Base-by-base conservation (phyloP, 2,797 vertebrate genomes). In the Centroberyx gerrardi region DNA sequence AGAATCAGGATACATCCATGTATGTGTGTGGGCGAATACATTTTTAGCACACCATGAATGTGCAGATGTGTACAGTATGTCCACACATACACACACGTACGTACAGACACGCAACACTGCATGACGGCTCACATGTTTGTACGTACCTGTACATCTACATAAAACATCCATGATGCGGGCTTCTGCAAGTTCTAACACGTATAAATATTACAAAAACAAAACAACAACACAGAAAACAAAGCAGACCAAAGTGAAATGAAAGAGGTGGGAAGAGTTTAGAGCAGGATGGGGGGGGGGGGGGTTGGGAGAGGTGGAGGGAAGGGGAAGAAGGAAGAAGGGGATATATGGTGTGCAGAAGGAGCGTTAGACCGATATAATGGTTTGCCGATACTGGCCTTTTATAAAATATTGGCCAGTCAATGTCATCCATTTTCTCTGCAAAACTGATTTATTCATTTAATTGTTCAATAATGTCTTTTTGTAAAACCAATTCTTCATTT, bases 181-280 rank as follows among this genome's bases (percentile, higher is more conserved):
- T 90, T 94, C 92, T 87, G 90, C 81, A 74, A 81, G 85, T 92
- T 94, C 87, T 86, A 94, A 92, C 90, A 87, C 78, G 87, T 86
- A 93, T 94, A 95, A 96, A 95, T 95, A 94, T 94, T 83, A 88
- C 62, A 90, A 90, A 91, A 92, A 77, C 80, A 87, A 79, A 72
- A 88, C 56, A 81, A 81, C 64, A 44, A 82, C 60, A 78, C 44
- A 66, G 74, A 87, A 77, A 82, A 80, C 74, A 76, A 89, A 77
- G 75, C 56, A 63, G 52, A 80, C 7, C 22, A 78, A 64, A 79
- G 61, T 29, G 27, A 73, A 65, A 60, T 1, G 28, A 52, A 55
- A 63, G 38, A 29, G 15, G 18, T 51, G 42, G 18, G 15, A 31
- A 62, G 10, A 22, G 13, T 46, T 6, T 38, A 1, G 7, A 13